A percentile compares a stretch with the other conserved stretches of the same genome.
Evolutionary conservation across 2,113 vertebrate genomes (phyloP).

Genomic region (Sitta europaea): DNA sequence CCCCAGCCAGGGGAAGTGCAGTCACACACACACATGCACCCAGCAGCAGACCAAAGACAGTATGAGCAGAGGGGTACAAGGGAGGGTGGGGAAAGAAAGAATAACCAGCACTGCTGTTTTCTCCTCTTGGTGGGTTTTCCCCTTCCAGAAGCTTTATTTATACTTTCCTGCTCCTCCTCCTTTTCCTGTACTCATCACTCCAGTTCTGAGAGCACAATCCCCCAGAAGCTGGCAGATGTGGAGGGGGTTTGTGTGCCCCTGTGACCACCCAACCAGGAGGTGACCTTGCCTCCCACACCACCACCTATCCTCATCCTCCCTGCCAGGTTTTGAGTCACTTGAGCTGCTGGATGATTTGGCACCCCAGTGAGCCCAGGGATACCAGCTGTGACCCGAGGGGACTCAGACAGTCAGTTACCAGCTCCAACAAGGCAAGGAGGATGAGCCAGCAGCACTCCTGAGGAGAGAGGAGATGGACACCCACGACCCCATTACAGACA

Average conservation of each 20-base stretch:
- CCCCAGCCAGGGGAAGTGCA: neutral
- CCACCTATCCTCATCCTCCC: neutral
- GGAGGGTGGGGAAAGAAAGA: neutral
- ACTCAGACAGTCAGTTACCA: neutral
- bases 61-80: neutral
- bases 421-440: neutral
- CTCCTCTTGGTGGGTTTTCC: neutral
- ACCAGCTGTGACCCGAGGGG: neutral
- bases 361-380: neutral
- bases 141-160: constrained; percentile 9
- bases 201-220: neutral
- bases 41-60: accelerated
- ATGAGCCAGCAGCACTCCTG: neutral
- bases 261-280: neutral
- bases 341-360: neutral
- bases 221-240: accelerated
- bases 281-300: neutral
- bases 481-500: accelerated
- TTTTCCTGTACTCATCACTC: neutral
- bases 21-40: accelerated
- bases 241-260: neutral
- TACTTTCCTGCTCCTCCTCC: neutral
- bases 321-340: neutral
- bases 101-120: neutral
- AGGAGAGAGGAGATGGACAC: neutral